Base-by-base conservation (phyloP, 1,140 invertebrate species). In the Aphelenchoides besseyi region DNA sequence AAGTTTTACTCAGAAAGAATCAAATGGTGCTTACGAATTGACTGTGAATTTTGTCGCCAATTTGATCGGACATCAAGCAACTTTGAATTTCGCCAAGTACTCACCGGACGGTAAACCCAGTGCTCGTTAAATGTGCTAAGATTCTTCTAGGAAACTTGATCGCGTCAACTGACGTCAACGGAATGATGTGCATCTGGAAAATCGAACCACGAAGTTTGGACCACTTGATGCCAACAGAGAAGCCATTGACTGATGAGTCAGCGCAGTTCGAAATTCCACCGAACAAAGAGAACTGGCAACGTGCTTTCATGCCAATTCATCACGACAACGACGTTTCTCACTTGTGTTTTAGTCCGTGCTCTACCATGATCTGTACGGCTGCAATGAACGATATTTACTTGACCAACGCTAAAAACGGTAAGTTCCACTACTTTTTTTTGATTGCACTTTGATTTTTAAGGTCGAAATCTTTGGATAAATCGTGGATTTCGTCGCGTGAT, bases 271-370 rank as follows among this genome's bases (percentile, higher is more conserved):
- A 79, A 23, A 67, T 78, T 33, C 76, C 76, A 23, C 74, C 78
- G 36, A 78, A 78, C 61, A 75, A 69, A 30, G 76, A 78, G 54
- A 78, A 81, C 59, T 78, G 76, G 76, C 35, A 62, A 32, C 68
- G 78, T 23, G 69, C 77, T 9, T 53, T 70, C 18, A 41, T 33
- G 26, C 79, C 79, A 12, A 76, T 77, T 12, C 64, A 78, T 37
- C 78, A 80, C 64, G 62, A 77, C 57, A 41, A 33, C 12, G 76
- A 78, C 41, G 41, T 78, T 32, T 81, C 62, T 28, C 33, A 35
- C 29, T 2, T 80, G 2, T 57, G 29, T 48, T 78, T 54, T 30
- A 70, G 66, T 55, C 76, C 76, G 3, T 33, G 70, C 37, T 61
- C 36, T 32, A 36, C 68, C 48, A 59, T 69, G 16, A 33, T 78